These are phyloP conservation scores for Oenanthe oenanthe DNA, from an alignment of 2,113 vertebrate genomes.

Conservation along the genomic window DNA sequence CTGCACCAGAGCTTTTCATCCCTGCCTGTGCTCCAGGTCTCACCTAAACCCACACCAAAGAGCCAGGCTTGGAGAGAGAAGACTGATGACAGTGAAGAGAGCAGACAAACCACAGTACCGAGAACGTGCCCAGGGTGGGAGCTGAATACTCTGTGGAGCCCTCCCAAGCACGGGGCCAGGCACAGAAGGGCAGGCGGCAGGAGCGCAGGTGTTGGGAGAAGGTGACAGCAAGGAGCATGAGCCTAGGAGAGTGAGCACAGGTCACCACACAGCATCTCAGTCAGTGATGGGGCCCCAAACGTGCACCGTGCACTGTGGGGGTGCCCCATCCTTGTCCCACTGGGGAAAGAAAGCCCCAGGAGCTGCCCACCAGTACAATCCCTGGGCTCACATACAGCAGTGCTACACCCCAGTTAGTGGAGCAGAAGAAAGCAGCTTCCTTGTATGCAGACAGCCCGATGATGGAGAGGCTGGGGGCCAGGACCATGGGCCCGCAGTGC, in stretches of 20 bases:
- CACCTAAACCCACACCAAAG: not conserved
- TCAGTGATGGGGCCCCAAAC: not conserved
- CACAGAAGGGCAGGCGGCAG: slow-evolving; percentile 58
- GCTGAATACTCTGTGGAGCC: not conserved
- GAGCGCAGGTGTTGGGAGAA: slow-evolving; percentile 82
- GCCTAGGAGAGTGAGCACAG: slow-evolving; percentile 60
- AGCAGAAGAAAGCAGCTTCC: slow-evolving; percentile 83
- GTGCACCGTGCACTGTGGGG: accelerated
- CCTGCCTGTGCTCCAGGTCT: not conserved
- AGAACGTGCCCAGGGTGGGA: slow-evolving; percentile 74
- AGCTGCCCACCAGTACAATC: not conserved
- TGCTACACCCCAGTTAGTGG: slow-evolving; percentile 81
- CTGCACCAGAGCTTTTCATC: not conserved
- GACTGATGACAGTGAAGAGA: not conserved
- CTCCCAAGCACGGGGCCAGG: not conserved
- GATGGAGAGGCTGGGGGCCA: slow-evolving; percentile 83
- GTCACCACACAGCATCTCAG: not conserved
- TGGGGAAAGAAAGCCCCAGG: not conserved
- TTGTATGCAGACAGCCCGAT: slow-evolving; percentile 83
- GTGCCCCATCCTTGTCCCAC: not conserved
- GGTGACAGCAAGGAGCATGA: slow-evolving; percentile 75
- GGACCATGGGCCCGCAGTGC: slow-evolving; percentile 82
- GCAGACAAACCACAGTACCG: slow-evolving; percentile 64
- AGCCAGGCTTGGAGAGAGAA: not conserved
- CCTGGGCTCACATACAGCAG: slow-evolving; percentile 75